These are phyloP conservation scores for Pachycephala philippinensis DNA, from an alignment of 2,113 vertebrate species.

Conservation along the genomic window DNA sequence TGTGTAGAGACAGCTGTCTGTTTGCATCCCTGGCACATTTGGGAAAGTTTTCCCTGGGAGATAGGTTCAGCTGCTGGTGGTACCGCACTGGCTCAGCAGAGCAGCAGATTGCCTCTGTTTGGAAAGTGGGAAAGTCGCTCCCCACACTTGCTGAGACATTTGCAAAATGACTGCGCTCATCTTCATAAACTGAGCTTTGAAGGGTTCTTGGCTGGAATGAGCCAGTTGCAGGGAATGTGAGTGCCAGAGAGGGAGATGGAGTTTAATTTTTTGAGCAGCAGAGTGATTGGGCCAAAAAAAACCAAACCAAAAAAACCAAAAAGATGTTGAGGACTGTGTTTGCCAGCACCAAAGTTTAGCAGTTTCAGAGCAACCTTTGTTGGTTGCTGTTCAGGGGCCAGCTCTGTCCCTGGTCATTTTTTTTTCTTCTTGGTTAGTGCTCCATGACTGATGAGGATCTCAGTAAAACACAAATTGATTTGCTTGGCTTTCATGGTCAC, in stretches of 20 bases:
- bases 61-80: background rate
- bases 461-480: slow-evolving; percentile 68
- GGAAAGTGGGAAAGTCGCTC: background rate
- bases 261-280: background rate
- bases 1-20: background rate
- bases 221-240: background rate
- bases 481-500: slow-evolving; percentile 62
- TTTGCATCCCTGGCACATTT: background rate
- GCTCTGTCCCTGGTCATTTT: background rate
- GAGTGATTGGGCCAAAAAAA: background rate
- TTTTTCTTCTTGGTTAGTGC: slow-evolving; percentile 48
- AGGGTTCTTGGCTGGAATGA: background rate
- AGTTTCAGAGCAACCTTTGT: background rate
- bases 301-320: background rate
- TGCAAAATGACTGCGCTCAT: background rate
- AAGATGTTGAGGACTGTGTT: background rate
- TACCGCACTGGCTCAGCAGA: background rate
- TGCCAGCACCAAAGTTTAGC: background rate
- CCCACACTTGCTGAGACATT: background rate
- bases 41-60: background rate
- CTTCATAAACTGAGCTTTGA: background rate
- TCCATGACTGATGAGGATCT: slow-evolving; percentile 64
- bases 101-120: slow-evolving; percentile 23
- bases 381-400: background rate
- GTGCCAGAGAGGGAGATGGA: background rate